Percentiles rank a stretch among this genome's conserved stretches.
phyloP scores from a whole-genome alignment of 2,113 vertebrate species.

The Crotalus tigris region DNA sequence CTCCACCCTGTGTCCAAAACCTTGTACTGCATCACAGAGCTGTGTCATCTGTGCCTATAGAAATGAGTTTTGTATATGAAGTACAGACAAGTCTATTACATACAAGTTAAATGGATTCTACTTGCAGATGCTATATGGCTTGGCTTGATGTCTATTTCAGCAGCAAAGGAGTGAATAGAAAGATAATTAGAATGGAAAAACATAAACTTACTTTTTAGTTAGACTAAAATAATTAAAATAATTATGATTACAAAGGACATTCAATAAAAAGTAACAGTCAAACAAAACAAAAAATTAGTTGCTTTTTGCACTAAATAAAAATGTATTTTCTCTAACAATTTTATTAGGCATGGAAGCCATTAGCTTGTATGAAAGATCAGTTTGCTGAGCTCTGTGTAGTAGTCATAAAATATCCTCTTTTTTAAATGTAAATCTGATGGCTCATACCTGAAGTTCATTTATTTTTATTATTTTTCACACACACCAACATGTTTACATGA shows the following conservation, averaged over 20 bases:
- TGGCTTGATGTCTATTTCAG: background rate
- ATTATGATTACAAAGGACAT: background rate
- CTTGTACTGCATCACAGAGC: conserved; percentile 2
- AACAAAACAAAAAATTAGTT: too few relatives aligned
- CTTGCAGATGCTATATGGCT: background rate
- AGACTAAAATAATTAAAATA: background rate
- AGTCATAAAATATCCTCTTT: too few relatives aligned
- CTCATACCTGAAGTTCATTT: too few relatives aligned
- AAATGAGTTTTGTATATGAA: background rate
- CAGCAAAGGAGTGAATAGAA: background rate
- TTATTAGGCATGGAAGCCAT: background rate
- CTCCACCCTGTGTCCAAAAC: conserved; percentile 24
- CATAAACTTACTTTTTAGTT: background rate
- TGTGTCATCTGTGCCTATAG: background rate
- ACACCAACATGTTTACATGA: background rate
- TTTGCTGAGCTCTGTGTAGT: too few relatives aligned
- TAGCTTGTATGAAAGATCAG: too few relatives aligned
- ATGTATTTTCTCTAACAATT: background rate
- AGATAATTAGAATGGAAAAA: background rate
- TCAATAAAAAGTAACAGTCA: background rate
- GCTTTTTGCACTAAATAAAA: background rate
- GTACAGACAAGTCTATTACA: background rate
- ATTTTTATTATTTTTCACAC: too few relatives aligned
- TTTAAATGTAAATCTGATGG: too few relatives aligned
- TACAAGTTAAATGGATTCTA: background rate